Percentiles rank a stretch among this genome's conserved stretches.
Evolutionary conservation across 2,113 vertebrate species (phyloP).

Genomic region (Bungarus multicinctus): DNA sequence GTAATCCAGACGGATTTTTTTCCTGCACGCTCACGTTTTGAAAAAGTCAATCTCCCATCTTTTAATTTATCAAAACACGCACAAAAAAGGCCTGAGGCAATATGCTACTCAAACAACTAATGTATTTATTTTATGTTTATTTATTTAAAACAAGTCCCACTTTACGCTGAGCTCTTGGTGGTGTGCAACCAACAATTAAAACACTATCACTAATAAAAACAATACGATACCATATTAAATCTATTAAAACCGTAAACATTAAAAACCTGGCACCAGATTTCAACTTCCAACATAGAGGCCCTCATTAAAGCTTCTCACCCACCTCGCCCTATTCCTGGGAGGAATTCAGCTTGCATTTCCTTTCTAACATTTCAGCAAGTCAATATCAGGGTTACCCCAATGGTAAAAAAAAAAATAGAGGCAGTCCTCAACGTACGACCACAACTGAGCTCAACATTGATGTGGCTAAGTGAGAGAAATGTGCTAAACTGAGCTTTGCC

Average conservation of each 20-base stretch:
- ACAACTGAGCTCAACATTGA: neutral
- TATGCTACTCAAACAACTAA: neutral
- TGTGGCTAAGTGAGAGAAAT: neutral
- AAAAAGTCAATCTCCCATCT: neutral
- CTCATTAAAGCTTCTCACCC: neutral
- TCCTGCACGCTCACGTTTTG: neutral
- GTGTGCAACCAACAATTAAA: neutral
- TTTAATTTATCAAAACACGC: neutral
- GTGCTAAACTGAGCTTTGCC: neutral
- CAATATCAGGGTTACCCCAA: neutral
- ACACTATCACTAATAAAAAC: neutral
- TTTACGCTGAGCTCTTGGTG: neutral
- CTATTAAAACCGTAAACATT: neutral
- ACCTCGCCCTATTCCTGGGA: neutral
- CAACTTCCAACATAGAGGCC: neutral
- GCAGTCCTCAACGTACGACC: fast-evolving
- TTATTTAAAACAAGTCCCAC: neutral
- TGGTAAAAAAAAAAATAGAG: neutral
- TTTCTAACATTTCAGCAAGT: neutral
- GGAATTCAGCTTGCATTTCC: neutral
- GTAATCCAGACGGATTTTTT: neutral
- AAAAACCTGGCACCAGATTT: neutral
- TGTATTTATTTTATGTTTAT: neutral
- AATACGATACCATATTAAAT: neutral
- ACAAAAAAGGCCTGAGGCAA: neutral